Percentiles rank a stretch among this genome's conserved stretches.
Evolutionary conservation across 2,888 invertebrate species (phyloP).

Genomic region (Caprella mutica): DNA sequence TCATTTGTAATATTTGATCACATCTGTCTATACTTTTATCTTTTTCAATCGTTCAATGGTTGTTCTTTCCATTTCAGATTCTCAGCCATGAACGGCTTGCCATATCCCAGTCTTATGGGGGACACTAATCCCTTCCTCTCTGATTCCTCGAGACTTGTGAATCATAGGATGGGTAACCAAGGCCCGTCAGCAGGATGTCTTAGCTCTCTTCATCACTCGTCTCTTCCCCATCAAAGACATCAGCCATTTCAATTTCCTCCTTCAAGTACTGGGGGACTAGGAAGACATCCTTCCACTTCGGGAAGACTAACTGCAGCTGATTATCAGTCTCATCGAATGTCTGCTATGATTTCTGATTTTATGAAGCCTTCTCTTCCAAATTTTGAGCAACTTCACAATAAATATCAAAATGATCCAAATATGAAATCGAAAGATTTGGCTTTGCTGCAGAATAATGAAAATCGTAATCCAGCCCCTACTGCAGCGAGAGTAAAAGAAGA

Average conservation of each 20-base stretch:
- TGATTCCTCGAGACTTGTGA: neutral
- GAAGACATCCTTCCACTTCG: neutral
- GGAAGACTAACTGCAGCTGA: no score
- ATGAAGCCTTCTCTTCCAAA: neutral
- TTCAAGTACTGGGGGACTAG: no score
- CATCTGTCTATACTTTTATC: no score
- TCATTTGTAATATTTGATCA: no score
- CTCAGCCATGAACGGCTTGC: constrained; percentile 1
- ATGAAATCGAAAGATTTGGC: no score
- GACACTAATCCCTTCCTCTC: neutral
- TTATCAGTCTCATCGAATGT: no score
- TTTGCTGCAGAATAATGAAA: no score
- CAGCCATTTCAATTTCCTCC: constrained; percentile 2
- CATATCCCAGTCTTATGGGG: constrained; percentile 6
- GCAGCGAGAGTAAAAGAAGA: constrained; percentile 9
- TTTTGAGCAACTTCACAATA: no score
- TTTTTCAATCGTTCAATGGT: no score
- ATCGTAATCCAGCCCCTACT: constrained; percentile 2
- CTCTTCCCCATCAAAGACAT: neutral
- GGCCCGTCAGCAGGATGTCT: neutral
- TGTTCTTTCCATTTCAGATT: neutral
- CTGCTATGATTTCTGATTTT: no score
- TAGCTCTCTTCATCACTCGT: constrained; percentile 4
- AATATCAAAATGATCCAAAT: no score
- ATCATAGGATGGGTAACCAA: neutral